A percentile compares a stretch with the other conserved stretches of the same genome.
phyloP scores from a whole-genome alignment of 2,888 invertebrate genomes.

The Hemistola chrysoprasaria region DNA sequence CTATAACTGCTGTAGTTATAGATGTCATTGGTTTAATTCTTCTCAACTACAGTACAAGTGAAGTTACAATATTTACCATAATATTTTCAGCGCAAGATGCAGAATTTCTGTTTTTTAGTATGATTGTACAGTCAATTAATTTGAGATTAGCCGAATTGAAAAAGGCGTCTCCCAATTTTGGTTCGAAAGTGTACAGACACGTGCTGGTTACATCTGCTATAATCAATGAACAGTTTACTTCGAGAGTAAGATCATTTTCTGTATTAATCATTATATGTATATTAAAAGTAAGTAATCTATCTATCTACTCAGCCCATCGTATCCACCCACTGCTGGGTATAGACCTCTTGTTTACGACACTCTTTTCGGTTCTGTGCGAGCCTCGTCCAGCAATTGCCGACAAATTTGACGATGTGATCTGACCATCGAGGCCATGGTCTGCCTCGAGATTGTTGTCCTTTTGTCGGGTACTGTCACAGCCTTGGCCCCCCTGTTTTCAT shows the following conservation, averaged over 20 bases:
- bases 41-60: constrained; percentile 22
- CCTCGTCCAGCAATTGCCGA: too few species aligned
- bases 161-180: constrained; percentile 30
- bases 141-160: constrained; percentile 43
- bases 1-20: constrained; percentile 33
- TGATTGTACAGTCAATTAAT: constrained; percentile 52
- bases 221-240: constrained; percentile 50
- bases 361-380: too few species aligned
- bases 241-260: constrained; percentile 53
- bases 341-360: too few species aligned
- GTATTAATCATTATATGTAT: too few species aligned
- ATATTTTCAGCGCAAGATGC: constrained; percentile 52
- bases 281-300: too few species aligned
- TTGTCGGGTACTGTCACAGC: too few species aligned
- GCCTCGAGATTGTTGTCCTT: too few species aligned
- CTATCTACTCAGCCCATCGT: too few species aligned
- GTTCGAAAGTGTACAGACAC: constrained; percentile 51
- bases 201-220: constrained; percentile 47
- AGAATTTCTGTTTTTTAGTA: constrained; percentile 48
- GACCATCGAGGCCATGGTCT: too few species aligned
- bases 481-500: too few species aligned
- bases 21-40: constrained; percentile 41
- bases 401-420: too few species aligned
- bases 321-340: too few species aligned
- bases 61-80: constrained; percentile 35